Evolutionary conservation across 2,113 vertebrate genomes (phyloP).

Genomic region (Vimba vimba): DNA sequence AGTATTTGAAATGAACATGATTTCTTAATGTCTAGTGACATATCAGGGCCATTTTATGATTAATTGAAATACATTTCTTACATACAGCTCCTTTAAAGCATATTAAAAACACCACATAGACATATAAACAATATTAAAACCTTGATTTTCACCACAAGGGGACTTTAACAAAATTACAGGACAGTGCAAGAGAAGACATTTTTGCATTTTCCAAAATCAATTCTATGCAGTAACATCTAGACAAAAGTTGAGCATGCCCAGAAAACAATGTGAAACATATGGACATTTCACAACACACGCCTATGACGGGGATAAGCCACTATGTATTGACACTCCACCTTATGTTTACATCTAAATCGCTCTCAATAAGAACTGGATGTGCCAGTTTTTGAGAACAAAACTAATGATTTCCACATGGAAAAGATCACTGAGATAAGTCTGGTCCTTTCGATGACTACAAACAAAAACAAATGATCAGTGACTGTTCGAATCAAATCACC

Average conservation of each 20-base stretch:
- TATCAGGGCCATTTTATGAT: too few relatives aligned
- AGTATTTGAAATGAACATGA: too few relatives aligned
- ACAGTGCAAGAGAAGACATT: too few relatives aligned
- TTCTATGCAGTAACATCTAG: not conserved
- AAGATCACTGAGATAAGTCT: slow-evolving; percentile 5
- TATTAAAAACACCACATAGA: too few relatives aligned
- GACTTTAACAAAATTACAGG: too few relatives aligned
- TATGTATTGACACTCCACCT: not conserved
- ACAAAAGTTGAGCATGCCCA: not conserved
- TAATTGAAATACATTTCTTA: too few relatives aligned
- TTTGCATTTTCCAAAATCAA: not conserved
- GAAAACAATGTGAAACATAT: not conserved
- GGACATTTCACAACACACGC: not conserved
- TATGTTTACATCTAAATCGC: not conserved
- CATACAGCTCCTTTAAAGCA: too few relatives aligned
- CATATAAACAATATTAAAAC: too few relatives aligned
- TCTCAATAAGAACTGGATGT: not conserved
- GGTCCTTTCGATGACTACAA: slow-evolving; percentile 1
- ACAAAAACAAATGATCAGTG: slow-evolving; percentile 22
- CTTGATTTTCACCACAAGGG: too few relatives aligned
- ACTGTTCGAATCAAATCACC: slow-evolving; percentile 20
- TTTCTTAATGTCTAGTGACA: too few relatives aligned
- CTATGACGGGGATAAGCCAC: not conserved
- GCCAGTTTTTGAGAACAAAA: not conserved
- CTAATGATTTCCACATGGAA: slow-evolving; percentile 21